Base-by-base conservation (phyloP, 2,888 invertebrate genomes). In the Gymnocheta viridis region DNA sequence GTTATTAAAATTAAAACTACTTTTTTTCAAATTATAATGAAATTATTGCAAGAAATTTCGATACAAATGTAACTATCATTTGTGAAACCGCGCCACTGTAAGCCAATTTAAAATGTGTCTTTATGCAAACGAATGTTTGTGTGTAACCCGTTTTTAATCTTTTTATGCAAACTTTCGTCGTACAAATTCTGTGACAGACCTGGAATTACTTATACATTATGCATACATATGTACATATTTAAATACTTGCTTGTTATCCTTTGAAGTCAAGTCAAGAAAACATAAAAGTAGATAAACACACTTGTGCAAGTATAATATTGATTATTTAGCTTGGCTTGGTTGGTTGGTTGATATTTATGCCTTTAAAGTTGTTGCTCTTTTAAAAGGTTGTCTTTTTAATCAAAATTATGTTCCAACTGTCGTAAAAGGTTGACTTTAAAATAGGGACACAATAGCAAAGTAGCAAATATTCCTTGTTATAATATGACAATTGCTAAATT, bases 401-500 rank as follows among this genome's bases (percentile, higher is more conserved):
- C 58, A 69, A 29, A 78, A 69, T 51, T 41, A 41, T 38, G 49
- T 60, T 60, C 24, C 41, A 41, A 49, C 29, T 49, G 1, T 22
- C 4, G 14, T 64, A 29, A 29, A 58, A 14, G 5, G 19, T 17
- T 58, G 35, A 22, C 14, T 54, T 66, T 32, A 49, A 60, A 35
- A 41, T 24, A 38, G 32, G 49, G 27, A 27, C 35, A 24, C 7
- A 19, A 7, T 3, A 32, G 44, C 2, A 56, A 12, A 62, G 22
- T 32, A 10, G 6, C 10, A 47, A 27, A 35, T 47, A 19, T 64
- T 22, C 27, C 54, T 44, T 54, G 64, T 54, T 76, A 76, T 22
- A 54, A 54, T 32, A 41, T 51, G 62, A 62, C 62, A 74, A 74
- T 74, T 51, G 62, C 24, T 35, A 60, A 49, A 47, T 58, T 58